Conservation (phyloP, 2,797 vertebrate species). For the Podarcis lilfordi region DNA sequence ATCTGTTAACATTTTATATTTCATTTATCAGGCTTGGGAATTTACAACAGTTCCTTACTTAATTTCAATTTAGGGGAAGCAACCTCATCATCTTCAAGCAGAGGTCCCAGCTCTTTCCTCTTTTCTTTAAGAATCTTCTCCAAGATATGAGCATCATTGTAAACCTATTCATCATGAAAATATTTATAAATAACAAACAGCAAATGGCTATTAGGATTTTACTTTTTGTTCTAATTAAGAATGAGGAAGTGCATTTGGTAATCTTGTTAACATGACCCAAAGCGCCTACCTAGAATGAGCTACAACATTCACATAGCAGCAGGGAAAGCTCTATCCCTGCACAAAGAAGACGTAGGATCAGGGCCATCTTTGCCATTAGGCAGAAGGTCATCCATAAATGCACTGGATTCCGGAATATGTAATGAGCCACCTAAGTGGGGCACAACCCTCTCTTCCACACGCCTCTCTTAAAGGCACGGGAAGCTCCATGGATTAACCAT, state of each 20-base stretch:
- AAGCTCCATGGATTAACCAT: not conserved
- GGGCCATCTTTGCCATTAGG: not conserved
- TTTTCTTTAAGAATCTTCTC: constrained; percentile 96
- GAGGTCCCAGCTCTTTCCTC: constrained; percentile 91
- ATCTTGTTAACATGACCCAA: not conserved
- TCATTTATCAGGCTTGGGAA: constrained; percentile 22
- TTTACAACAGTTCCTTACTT: constrained; percentile 80
- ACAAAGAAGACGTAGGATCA: not conserved
- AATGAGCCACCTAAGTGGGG: not conserved
- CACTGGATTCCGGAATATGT: not conserved
- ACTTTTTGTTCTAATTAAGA: not conserved
- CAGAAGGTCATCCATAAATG: not conserved
- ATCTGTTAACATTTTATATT: constrained; percentile 6
- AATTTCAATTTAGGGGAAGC: constrained; percentile 96
- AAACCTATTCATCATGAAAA: constrained; percentile 84
- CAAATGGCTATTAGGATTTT: not conserved
- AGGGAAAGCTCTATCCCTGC: not conserved
- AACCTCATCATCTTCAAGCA: constrained; percentile 92
- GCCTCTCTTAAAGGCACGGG: not conserved
- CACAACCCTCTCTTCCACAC: not conserved
- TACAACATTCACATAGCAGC: not conserved
- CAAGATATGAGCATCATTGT: constrained; percentile 94
- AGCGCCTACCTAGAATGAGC: not conserved
- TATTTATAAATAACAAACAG: constrained; percentile 44
- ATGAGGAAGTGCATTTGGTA: not conserved